These are phyloP conservation scores for Amitus sp. DNA, from an alignment of 2,888 invertebrate species.

Conservation along the genomic window DNA sequence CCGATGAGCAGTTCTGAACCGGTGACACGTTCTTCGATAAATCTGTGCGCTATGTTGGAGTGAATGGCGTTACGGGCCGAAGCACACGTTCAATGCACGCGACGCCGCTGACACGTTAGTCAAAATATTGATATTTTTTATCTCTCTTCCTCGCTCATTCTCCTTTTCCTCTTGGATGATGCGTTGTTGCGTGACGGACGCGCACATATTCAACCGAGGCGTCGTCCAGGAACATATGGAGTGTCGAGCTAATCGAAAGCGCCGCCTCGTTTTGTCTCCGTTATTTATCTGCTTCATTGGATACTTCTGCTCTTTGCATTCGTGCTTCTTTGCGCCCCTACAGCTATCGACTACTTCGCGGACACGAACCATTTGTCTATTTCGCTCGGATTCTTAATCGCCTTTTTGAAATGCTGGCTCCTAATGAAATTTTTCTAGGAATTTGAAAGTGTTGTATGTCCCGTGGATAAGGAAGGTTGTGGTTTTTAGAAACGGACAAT, in stretches of 20 bases:
- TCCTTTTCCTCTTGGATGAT: neutral
- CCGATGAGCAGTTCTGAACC: conserved; percentile 53
- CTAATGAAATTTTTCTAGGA: too few relatives aligned
- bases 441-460: too few relatives aligned
- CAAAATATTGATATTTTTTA: conserved; percentile 55
- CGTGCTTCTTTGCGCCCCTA: too few relatives aligned
- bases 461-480: too few relatives aligned
- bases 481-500: too few relatives aligned
- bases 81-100: conserved; percentile 59
- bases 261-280: neutral
- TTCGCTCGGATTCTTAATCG: too few relatives aligned
- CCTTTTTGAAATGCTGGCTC: too few relatives aligned
- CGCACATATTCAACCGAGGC: conserved; percentile 2
- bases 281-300: too few relatives aligned
- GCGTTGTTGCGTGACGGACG: conserved; percentile 5
- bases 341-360: too few relatives aligned
- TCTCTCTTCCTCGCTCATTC: neutral
- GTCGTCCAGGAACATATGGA: conserved; percentile 6
- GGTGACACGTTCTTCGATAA: conserved; percentile 61
- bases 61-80: conserved; percentile 63
- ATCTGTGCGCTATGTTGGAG: conserved; percentile 49
- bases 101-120: conserved; percentile 62
- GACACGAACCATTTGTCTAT: too few relatives aligned
- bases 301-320: too few relatives aligned
- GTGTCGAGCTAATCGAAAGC: conserved; percentile 1